Evolutionary conservation across 2,888 invertebrate genomes (phyloP).

Genomic region (Sesia bembeciformis): DNA sequence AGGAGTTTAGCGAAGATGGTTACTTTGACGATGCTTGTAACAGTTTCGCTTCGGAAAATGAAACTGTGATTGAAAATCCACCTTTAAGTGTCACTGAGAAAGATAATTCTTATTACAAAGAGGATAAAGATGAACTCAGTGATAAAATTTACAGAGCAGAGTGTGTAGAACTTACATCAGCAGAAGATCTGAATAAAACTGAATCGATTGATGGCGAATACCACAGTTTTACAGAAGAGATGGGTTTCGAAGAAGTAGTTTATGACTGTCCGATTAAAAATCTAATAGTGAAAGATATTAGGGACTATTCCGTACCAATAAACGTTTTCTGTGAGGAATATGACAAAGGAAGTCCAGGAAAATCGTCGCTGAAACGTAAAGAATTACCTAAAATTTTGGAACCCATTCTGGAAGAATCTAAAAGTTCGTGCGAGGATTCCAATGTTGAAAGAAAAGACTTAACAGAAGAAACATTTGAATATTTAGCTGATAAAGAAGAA

Average conservation of each 20-base stretch:
- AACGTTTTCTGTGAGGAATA: constrained; percentile 59
- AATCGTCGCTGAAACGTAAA: constrained; percentile 34
- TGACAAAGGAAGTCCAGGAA: constrained; percentile 28
- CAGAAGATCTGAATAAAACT: constrained; percentile 21
- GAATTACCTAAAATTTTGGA: constrained; percentile 32
- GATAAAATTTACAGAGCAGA: constrained; percentile 22
- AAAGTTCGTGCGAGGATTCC: constrained; percentile 52
- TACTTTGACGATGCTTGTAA: constrained; percentile 47
- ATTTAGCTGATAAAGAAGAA: too few species aligned
- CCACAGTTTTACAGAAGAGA: constrained; percentile 57
- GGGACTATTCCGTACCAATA: constrained; percentile 64
- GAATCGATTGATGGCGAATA: constrained; percentile 58
- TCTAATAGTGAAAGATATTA: constrained; percentile 60
- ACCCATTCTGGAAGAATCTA: constrained; percentile 65
- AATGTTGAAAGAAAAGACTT: background rate
- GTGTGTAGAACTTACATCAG: constrained; percentile 12
- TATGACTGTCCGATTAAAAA: constrained; percentile 65
- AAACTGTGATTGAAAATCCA: constrained; percentile 37
- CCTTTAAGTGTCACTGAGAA: background rate
- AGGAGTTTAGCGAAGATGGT: constrained; percentile 62
- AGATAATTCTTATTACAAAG: background rate
- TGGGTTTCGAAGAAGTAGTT: constrained; percentile 41
- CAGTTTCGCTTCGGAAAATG: constrained; percentile 43
- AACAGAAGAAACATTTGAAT: too few species aligned
- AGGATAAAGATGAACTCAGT: constrained; percentile 3